These are phyloP conservation scores for Unio delphinus DNA, from an alignment of 2,888 invertebrate genomes.

Conservation along the genomic window DNA sequence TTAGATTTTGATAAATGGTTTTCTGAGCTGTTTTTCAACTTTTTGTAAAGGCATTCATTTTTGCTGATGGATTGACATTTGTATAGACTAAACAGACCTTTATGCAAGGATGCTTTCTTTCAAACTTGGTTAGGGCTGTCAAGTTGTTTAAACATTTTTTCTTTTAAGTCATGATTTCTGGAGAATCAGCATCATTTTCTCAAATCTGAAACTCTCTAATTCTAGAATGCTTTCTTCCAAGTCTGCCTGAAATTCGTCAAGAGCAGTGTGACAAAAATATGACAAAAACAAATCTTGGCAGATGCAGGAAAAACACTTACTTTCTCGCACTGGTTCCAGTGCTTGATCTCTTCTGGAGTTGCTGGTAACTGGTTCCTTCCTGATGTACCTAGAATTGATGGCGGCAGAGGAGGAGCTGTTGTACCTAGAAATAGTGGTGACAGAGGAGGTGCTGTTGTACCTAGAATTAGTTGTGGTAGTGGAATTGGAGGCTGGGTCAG, in stretches of 20 bases:
- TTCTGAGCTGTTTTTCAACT: too few species aligned
- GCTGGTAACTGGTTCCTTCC: conserved; percentile 11
- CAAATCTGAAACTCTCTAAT: too few species aligned
- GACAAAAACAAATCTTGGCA: conserved; percentile 1
- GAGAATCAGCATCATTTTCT: too few species aligned
- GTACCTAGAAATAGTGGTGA: neutral
- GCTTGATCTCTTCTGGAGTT: conserved; percentile 34
- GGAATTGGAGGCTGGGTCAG: conserved; percentile 10
- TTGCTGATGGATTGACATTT: too few species aligned
- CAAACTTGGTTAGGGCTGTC: too few species aligned
- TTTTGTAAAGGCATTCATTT: too few species aligned
- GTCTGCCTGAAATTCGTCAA: neutral
- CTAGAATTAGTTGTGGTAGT: conserved; percentile 7
- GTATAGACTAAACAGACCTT: too few species aligned
- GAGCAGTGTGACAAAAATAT: neutral
- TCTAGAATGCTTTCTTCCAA: too few species aligned
- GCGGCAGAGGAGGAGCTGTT: neutral
- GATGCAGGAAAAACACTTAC: conserved; percentile 27
- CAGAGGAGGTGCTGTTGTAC: conserved; percentile 6
- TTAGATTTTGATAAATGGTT: too few species aligned
- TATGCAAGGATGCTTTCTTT: too few species aligned
- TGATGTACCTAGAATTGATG: conserved; percentile 1
- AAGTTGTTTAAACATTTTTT: too few species aligned
- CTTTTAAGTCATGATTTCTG: too few species aligned
- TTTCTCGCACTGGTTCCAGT: conserved; percentile 61